These are phyloP conservation scores for Darevskia nairensis DNA, from an alignment of 2,797 vertebrate genomes.

Conservation along the genomic window DNA sequence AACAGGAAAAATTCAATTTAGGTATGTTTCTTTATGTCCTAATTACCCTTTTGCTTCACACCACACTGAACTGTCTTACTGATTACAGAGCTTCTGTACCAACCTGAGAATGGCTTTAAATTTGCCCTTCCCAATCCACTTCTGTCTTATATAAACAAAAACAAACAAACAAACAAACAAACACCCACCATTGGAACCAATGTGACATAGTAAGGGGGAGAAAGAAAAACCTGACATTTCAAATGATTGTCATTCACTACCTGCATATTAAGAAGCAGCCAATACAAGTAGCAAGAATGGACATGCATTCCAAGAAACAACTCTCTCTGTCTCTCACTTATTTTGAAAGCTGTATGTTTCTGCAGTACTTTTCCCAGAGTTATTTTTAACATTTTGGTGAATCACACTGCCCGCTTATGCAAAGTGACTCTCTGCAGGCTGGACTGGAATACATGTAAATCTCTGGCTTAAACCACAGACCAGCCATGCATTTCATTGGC, in stretches of 20 bases:
- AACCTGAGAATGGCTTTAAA: background rate
- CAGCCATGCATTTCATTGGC: background rate
- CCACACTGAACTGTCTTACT: background rate
- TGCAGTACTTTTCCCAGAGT: background rate
- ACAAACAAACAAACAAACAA: too few species aligned
- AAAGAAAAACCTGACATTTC: background rate
- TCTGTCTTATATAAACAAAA: background rate
- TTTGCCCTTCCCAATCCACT: background rate
- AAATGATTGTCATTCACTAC: background rate
- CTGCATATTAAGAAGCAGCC: background rate
- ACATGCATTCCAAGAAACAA: background rate
- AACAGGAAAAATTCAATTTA: background rate
- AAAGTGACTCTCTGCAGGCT: background rate
- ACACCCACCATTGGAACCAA: background rate
- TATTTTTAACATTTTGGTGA: background rate
- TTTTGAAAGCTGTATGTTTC: background rate
- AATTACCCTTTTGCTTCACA: background rate
- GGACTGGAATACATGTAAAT: background rate
- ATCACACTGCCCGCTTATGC: background rate
- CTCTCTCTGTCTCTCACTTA: background rate
- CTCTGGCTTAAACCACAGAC: background rate
- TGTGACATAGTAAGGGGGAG: background rate
- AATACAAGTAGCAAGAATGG: background rate
- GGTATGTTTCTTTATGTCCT: background rate
- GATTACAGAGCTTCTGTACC: background rate